Percentiles rank a stretch among this genome's conserved stretches.
phyloP scores from a whole-genome alignment of 2,888 invertebrate genomes.

The Beris morrisii region DNA sequence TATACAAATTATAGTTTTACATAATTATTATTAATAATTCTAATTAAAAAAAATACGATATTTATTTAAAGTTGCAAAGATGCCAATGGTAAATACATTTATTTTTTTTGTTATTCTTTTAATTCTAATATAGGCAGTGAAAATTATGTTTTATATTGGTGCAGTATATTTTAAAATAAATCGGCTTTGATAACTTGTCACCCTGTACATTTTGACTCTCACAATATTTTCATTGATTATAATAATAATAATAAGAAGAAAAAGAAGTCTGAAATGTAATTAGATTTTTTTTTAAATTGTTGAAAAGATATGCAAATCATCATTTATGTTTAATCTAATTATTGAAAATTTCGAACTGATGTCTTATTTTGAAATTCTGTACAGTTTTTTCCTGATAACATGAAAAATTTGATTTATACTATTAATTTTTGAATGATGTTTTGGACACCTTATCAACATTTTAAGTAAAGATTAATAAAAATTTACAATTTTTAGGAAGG shows the following conservation, averaged over 20 bases:
- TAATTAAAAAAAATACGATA: too few species aligned
- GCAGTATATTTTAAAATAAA: neutral
- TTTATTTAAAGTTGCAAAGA: too few species aligned
- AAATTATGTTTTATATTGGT: conserved; percentile 16
- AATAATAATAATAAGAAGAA: too few species aligned
- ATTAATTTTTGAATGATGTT: conserved; percentile 9
- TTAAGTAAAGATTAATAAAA: too few species aligned
- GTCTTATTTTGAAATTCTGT: too few species aligned
- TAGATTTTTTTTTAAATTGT: neutral
- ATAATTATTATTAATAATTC: too few species aligned
- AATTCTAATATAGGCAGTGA: conserved; percentile 22
- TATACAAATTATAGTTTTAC: too few species aligned
- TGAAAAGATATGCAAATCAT: conserved; percentile 29
- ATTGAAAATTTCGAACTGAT: neutral
- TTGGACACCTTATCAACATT: conserved; percentile 20
- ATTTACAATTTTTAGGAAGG: too few species aligned
- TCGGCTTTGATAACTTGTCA: conserved; percentile 30
- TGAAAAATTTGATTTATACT: neutral
- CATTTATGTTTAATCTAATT: neutral
- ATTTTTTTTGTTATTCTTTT: conserved; percentile 21
- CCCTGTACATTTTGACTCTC: conserved; percentile 43
- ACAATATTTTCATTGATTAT: conserved; percentile 32
- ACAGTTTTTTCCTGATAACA: neutral
- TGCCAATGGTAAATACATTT: conserved; percentile 5
- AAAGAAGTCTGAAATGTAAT: too few species aligned